Evolutionary conservation across 2,113 vertebrate species (phyloP).

Genomic region (Sebastes fasciatus): DNA sequence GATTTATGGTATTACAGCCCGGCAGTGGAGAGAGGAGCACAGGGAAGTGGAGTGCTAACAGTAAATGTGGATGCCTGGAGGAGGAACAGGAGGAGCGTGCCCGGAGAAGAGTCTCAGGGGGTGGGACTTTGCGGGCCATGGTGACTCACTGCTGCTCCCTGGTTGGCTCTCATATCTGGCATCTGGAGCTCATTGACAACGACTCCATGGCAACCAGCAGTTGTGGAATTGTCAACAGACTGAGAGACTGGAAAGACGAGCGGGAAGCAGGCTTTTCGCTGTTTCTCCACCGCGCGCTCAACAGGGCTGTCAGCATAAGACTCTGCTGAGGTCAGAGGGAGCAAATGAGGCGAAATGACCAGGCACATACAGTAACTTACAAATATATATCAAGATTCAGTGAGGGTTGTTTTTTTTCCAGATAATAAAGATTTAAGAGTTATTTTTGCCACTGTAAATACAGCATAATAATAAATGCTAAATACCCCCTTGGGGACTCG

Average conservation of each 20-base stretch:
- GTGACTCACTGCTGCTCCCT: slow-evolving; percentile 72
- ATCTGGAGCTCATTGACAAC: slow-evolving; percentile 77
- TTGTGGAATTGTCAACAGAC: slow-evolving; percentile 82
- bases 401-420: no score
- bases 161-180: slow-evolving; percentile 68
- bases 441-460: no score
- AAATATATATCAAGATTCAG: no score
- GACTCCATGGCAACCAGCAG: slow-evolving; percentile 72
- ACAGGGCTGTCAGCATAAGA: slow-evolving; percentile 7
- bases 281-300: slow-evolving; percentile 21
- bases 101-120: slow-evolving; percentile 61
- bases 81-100: slow-evolving; percentile 64
- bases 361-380: background rate
- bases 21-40: slow-evolving; percentile 22
- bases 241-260: slow-evolving; percentile 57
- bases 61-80: slow-evolving; percentile 57
- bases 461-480: no score
- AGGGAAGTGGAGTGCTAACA: slow-evolving; percentile 60
- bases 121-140: slow-evolving; percentile 59
- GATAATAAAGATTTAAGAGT: no score
- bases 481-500: no score
- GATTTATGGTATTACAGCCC: slow-evolving; percentile 33
- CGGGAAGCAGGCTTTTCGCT: slow-evolving; percentile 51
- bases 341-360: slow-evolving; percentile 13
- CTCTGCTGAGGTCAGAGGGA: slow-evolving; percentile 24